phyloP scores from a whole-genome alignment of 2,888 invertebrate genomes.

The Cataglyphis livida region DNA sequence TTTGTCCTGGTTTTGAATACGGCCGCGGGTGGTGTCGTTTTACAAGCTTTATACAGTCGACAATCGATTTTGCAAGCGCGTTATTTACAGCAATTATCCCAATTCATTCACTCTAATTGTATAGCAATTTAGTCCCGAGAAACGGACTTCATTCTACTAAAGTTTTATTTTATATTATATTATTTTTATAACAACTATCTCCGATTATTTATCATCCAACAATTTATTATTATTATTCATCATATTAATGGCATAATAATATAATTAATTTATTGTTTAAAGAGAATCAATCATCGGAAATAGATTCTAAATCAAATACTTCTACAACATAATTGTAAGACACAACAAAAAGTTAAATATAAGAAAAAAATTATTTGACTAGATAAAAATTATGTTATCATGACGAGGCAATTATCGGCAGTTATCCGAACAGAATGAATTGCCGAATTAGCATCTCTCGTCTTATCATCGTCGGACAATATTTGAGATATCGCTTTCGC shows the following conservation, averaged over 20 bases:
- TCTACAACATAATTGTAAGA: neutral
- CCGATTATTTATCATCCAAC: neutral
- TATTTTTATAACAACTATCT: neutral
- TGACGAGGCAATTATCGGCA: neutral
- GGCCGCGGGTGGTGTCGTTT: neutral
- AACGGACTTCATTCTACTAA: neutral
- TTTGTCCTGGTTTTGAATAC: slow-evolving; percentile 25
- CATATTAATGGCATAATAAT: no score
- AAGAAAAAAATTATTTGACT: neutral
- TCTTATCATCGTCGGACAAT: slow-evolving; percentile 14
- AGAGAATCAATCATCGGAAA: neutral
- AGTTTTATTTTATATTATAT: neutral
- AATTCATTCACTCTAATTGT: slow-evolving; percentile 34
- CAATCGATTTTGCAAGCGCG: slow-evolving; percentile 33
- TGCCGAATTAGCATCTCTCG: neutral
- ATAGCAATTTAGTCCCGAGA: neutral
- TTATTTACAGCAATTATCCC: slow-evolving; percentile 37
- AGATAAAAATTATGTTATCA: neutral
- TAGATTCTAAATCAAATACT: neutral
- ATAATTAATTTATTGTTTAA: neutral
- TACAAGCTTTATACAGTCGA: slow-evolving; percentile 19
- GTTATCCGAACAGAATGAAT: neutral
- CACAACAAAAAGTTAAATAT: neutral
- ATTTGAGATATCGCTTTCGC: slow-evolving; percentile 40
- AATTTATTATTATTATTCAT: no score